Base-by-base conservation (phyloP, 2,888 invertebrate species). In the Syrphus vitripennis region DNA sequence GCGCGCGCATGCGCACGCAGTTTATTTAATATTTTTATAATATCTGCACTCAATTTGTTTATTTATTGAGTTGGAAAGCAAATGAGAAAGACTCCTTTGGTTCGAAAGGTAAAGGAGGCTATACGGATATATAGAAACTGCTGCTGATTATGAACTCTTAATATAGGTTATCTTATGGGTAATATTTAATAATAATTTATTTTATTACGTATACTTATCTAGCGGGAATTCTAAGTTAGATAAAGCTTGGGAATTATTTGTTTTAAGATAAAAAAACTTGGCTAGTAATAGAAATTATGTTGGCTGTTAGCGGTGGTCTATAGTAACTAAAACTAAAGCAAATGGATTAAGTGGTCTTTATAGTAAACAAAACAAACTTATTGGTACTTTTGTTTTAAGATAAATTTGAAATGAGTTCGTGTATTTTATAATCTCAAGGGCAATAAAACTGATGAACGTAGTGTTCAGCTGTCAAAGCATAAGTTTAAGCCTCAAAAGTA, bases 11-110 rank as follows among this genome's bases (percentile, higher is more conserved):
- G 59, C n/a, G 24, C 45, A 65, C 65, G 65, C 65, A 65, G 45
- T 67, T 45, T 19, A 65, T 72, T 72, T 72, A 57, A 72, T 69
- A 12, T 75, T 69, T 75, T 48, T 55, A 40, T 63, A 67, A 50
- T 77, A 50, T 77, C 34, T 61, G 37, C 21, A 70, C 50, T 69
- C 31, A 78, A 50, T 71, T 63, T 45, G 71, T 42, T 57, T 74
- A 67, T 80, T 74, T 74, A 75, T 69, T 76, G 63, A 48, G 48
- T 31, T 71, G 40, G 63, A 55, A 57, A 76, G 69, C 55, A 76
- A 76, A 69, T 50, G 59, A 55, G 67, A 31, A 34, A 59, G 57
- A 42, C 34, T 45, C 45, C 26, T 19, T n/a, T 26, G 12, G 65
- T 45, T 48, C 14, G 53, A 45, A 37, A n/a, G 26, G 10, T 9